Base-by-base conservation (phyloP, 2,888 invertebrate genomes). In the Hoplodrina ambigua region DNA sequence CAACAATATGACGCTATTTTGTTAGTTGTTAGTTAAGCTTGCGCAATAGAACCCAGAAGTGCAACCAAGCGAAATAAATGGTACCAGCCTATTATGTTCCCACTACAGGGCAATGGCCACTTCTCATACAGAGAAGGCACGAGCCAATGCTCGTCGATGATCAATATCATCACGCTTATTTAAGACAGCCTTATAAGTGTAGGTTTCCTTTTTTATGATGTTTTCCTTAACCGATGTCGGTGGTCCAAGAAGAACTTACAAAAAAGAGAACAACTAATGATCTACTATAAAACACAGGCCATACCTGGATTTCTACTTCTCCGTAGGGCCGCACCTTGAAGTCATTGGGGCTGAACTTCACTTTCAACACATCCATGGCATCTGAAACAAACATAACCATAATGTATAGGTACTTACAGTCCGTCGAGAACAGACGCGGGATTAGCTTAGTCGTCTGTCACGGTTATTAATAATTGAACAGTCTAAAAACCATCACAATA, bases 291-390 rank as follows among this genome's bases (percentile, higher is more conserved):
- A 15, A 15, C 13, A 37, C 44, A 17, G 17, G 41, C 6, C 46
- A 46, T 6, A 46, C 33, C 11, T 59, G 37, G 13, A 57, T 20
- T 20, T 25, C 17, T 58, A 25, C 82, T 46, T 85, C 78, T 0
- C 78, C 89, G 70, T 89, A 86, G 17, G 88, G 70, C 0, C 80
- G 83, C 0, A 93, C 75, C 0, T 83, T 80, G 49, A 91, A 82
- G 19, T 90, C 85, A 11, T 88, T 89, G 0, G 93, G 94, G 0
- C 75, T 68, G 72, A 94, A 92, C n/a, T 72, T 85, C 7, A 90
- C 87, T 46, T 81, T 87, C 20, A 94, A 72, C 0, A 76, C 17
- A 5, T 90, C 87, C 20, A 87, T 87, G 15, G 83, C 83, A 59
- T 91, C 93, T 94, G 89, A 17, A 85, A 88, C 64, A 70, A 65